A percentile compares a stretch with the other conserved stretches of the same genome.
These are phyloP conservation scores for Manacus vitellinus DNA, from an alignment of 2,113 vertebrate species.

Conservation along the genomic window DNA sequence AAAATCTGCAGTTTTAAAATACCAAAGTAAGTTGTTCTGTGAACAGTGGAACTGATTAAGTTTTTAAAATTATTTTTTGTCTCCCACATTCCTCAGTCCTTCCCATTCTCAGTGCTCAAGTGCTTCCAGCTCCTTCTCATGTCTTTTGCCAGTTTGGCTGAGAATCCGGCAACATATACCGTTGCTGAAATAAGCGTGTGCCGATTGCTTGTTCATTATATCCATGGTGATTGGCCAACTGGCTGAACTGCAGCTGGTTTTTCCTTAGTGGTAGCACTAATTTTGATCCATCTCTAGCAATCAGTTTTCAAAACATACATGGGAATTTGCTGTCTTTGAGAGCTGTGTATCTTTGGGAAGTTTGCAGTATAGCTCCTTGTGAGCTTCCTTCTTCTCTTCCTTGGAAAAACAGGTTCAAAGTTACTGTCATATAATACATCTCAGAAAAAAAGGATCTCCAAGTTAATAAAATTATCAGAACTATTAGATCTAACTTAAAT, in stretches of 20 bases:
- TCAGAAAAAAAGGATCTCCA: background rate
- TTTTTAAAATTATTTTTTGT: background rate
- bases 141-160: conserved; percentile 64
- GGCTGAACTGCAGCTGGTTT: conserved; percentile 40
- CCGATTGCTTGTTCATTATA: conserved; percentile 35
- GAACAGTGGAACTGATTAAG: background rate
- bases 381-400: background rate
- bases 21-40: background rate
- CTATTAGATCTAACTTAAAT: background rate
- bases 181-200: conserved; percentile 27
- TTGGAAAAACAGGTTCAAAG: background rate
- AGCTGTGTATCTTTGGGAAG: background rate
- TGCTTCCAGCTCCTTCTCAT: background rate
- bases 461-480: background rate
- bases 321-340: background rate
- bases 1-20: background rate
- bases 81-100: background rate
- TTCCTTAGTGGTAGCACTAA: background rate
- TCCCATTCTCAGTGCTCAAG: background rate
- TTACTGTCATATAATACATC: background rate
- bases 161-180: conserved; percentile 35
- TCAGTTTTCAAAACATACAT: background rate
- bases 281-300: background rate
- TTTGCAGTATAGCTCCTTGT: background rate
- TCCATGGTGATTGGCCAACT: conserved; percentile 21